Evolutionary conservation across 2,888 invertebrate species (phyloP).

Genomic region (Beris chalybata): DNA sequence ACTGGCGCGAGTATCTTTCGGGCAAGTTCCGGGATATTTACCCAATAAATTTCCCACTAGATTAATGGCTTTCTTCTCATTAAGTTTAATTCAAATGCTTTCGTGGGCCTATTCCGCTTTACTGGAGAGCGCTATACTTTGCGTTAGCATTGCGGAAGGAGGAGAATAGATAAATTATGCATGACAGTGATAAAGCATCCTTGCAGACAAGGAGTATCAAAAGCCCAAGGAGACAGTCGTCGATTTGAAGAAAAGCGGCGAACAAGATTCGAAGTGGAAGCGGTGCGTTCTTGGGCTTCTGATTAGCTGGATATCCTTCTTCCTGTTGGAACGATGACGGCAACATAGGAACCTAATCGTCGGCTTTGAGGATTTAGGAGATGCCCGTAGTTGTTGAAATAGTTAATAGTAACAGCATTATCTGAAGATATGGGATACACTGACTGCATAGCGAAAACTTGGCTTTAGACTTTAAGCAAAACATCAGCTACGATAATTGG

Average conservation of each 20-base stretch:
- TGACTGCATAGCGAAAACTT: too few species aligned
- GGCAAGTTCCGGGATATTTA: slow-evolving; percentile 31
- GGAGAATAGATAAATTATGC: slow-evolving; percentile 36
- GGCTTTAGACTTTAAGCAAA: too few species aligned
- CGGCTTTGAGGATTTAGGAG: too few species aligned
- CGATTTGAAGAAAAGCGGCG: slow-evolving; percentile 15
- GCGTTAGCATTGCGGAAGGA: slow-evolving; percentile 16
- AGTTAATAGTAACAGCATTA: too few species aligned
- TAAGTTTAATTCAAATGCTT: slow-evolving; percentile 39
- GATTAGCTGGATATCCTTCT: too few species aligned
- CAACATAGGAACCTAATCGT: too few species aligned
- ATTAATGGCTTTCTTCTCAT: slow-evolving; percentile 39
- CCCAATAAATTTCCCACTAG: slow-evolving; percentile 37
- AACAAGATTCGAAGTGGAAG: slow-evolving; percentile 7
- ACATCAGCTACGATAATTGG: too few species aligned
- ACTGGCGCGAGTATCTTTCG: not conserved
- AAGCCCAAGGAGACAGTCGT: slow-evolving; percentile 23
- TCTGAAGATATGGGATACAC: too few species aligned
- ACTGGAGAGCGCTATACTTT: slow-evolving; percentile 17
- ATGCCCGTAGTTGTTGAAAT: too few species aligned
- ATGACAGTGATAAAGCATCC: slow-evolving; percentile 39
- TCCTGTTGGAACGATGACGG: too few species aligned
- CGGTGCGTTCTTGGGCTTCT: not conserved
- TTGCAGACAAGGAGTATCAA: slow-evolving; percentile 29
- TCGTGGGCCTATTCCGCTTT: slow-evolving; percentile 29